Base-by-base conservation (phyloP, 2,888 invertebrate genomes). In the Parnassius apollo region DNA sequence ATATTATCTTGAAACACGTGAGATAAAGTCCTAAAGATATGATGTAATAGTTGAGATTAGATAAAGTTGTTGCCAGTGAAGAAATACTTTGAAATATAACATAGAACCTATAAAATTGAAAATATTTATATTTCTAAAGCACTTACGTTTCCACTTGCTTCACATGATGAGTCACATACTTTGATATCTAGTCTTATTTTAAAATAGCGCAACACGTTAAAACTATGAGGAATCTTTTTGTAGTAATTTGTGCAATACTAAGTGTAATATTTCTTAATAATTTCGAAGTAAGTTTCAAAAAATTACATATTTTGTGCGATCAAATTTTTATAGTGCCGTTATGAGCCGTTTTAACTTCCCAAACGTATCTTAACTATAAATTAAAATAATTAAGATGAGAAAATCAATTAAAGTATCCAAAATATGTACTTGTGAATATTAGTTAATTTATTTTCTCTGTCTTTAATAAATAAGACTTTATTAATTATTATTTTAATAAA, bases 11-110 rank as follows among this genome's bases (percentile, higher is more conserved):
- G n/a, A n/a, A 56, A 64, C 66, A 67, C 64, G 67, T 67, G 67
- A 62, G 67, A 67, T 67, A 64, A 59, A 42, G 55, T 12, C 59
- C 52, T 61, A 53, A 61, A 42, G 13, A 18, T 56, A 60, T 71
- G 62, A 71, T 63, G 69, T 66, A 66, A 69, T 54, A 35, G 54
- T 64, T 64, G 7, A 68, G 70, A 72, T 69, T 65, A 69, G 68
- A 70, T 69, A 65, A 54, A 53, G 62, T 49, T 42, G 44, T 54
- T 63, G 59, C 64, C 52, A 58, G 51, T 76, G 74, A 72, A 66
- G 75, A 66, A 75, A 76, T 48, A 63, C 51, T 51, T 51, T 42
- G 10, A 46, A 45, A 59, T 56, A 56, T 63, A 59, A 45, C 52
- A 55, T 46, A 10, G 63, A 59, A 63, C 25, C 51, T 54, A 61